Base-by-base conservation (phyloP, 2,888 invertebrate species). In the Lithophane ornitopus region DNA sequence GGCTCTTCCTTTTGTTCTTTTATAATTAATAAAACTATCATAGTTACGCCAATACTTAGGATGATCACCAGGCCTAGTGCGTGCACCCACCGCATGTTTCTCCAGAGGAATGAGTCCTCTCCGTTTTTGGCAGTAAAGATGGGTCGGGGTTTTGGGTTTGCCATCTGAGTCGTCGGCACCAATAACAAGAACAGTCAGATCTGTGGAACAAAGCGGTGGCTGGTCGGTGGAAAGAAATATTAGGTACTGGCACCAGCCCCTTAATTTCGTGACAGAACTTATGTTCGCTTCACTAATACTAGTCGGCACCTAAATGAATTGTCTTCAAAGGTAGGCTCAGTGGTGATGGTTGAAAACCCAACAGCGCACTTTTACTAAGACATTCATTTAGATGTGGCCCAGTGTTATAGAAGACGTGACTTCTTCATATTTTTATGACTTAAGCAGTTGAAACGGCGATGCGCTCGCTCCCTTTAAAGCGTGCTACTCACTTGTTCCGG, bases 201-300 rank as follows among this genome's bases (percentile, higher is more conserved):
- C 66, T 66, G 54, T 34, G 54, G 66, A 54, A 9, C n/a, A 66
- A 66, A 66, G 52, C 34, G 22, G 34, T 34, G 22, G 6, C 49
- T 66, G 14, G 14, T 66, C 22, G 28, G 28, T 46, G 22, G 22
- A 8, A 28, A 28, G 14, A 14, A 46, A 46, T 22, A 26, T 11
- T 12, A 2, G 34, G 34, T 34, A 44, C 28, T 46, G 12, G 4
- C 8, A 28, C 22, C 14, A 46, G 4, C 14, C 28, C 8, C 19
- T 2, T 46, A 9, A 28, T 28, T 28, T 8, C 46, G 44, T 44
- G 26, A 28, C 22, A 22, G 34, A 34, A 34, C 9, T 22, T n/a
- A 28, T 16, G 28, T 49, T 16, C 6, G 22, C 22, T 34, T 9
- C 16, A 34, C 66, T 66, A 46, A 49, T 9, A 49, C 8, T 22